Conservation (phyloP, 2,888 invertebrate species). For the Nomada goodeniana region DNA sequence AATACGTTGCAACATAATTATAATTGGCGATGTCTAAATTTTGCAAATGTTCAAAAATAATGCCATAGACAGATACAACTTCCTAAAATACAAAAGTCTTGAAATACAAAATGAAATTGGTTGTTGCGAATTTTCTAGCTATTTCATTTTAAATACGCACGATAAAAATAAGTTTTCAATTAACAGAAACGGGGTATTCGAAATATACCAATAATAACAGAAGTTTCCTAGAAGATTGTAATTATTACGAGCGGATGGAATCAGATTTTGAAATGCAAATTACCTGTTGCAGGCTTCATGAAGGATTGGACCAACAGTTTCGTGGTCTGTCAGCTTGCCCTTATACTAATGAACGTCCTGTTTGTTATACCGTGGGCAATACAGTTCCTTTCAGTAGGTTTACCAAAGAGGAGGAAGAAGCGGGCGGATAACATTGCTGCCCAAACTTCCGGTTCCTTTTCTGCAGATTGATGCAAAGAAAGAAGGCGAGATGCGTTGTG, state of each 20-base stretch:
- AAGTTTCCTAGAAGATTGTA: too few relatives aligned
- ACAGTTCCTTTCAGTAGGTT: slow-evolving; percentile 84
- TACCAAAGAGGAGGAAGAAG: slow-evolving; percentile 62
- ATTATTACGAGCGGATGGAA: neutral
- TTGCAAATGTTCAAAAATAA: neutral
- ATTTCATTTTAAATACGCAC: too few relatives aligned
- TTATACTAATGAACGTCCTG: slow-evolving; percentile 88
- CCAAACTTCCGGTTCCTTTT: slow-evolving; percentile 52
- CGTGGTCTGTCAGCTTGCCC: slow-evolving; percentile 88
- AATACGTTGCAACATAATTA: neutral
- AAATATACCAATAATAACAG: too few relatives aligned
- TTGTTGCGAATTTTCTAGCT: too few relatives aligned
- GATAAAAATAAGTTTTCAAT: too few relatives aligned
- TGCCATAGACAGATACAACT: neutral
- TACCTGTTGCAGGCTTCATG: slow-evolving; percentile 86
- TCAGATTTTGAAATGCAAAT: slow-evolving; percentile 43
- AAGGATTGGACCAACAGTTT: slow-evolving; percentile 88
- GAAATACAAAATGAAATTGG: too few relatives aligned
- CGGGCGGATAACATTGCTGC: slow-evolving; percentile 47
- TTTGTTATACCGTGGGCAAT: slow-evolving; percentile 90
- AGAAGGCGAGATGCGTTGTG: slow-evolving; percentile 43
- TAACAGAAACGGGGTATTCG: too few relatives aligned
- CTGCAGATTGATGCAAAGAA: slow-evolving; percentile 48
- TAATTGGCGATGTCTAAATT: neutral
- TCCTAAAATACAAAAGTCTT: too few relatives aligned